Base-by-base conservation (phyloP, 2,797 vertebrate species). In the Moxostoma hubbsi region DNA sequence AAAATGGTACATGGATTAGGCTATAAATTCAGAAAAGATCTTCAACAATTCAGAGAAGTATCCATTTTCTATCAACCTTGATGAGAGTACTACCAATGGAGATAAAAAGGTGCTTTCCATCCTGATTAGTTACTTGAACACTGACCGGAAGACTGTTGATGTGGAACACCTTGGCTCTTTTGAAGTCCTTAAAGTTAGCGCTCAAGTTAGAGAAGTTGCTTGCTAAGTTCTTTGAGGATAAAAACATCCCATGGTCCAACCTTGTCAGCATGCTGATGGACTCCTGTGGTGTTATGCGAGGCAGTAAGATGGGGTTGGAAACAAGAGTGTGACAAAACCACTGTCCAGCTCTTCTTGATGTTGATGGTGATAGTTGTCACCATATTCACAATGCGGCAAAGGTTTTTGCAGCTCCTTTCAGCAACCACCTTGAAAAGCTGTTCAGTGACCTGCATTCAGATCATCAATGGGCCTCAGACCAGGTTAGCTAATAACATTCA, bases 121-220 rank as follows among this genome's bases (percentile, higher is more conserved):
- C 9, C 72, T 75, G n/a, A 76, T 83, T 6, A 75, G 73, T 51
- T 75, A 71, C 51, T 80, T 72, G 13, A 57, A 75, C n/a, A 4
- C 11, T 53, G 81, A 66, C 3, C 10, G n/a, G 64, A 76, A 75
- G 46, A 63, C 6, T 5, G 61, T 71, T 79, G 77, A 55, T 16
- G 45, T 79, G 18, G 76, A 83, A 66, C 81, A 83, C 66, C 72
- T 83, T 36, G 59, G 82, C 11, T 69, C 61, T 63, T 9, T 72
- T 11, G 55, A 80, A 9, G 59, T 73, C 5, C 36, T 83, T 9
- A 80, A 83, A 24, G 47, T 6, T 49, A 49, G 7, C 9, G 47
- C 47, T 49, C 1, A 6, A 49, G 7, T 72, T 65, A 5, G n/a
- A 9, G 57, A 55, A 6, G 64, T 75, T 15, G 74, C 68, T 49